Evolutionary conservation across 1,140 invertebrate species (phyloP).

Genomic region (Cheumatopsyche charites): DNA sequence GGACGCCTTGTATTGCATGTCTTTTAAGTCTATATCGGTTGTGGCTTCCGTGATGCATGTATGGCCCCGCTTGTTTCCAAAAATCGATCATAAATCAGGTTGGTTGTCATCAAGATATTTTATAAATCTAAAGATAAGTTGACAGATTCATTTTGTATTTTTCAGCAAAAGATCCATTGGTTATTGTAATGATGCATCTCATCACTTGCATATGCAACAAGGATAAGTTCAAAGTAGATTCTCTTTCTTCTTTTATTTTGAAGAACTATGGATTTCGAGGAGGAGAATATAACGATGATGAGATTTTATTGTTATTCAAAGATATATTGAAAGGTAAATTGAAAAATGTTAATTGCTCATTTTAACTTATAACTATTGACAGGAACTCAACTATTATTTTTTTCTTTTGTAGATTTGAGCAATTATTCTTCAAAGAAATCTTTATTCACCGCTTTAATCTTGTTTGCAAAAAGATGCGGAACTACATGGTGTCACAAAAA

Average conservation of each 20-base stretch:
- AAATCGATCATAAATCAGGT: conserved; percentile 55
- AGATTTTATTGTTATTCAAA: conserved; percentile 51
- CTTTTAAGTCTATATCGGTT: conserved; percentile 54
- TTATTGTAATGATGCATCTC: conserved; percentile 56
- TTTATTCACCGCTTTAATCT: conserved; percentile 52
- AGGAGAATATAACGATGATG: conserved; percentile 56
- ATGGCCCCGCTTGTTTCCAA: conserved; percentile 56
- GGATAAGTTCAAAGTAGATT: conserved; percentile 48
- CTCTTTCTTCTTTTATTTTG: conserved; percentile 53
- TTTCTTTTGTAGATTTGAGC: conserved; percentile 52
- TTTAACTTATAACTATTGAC: too few relatives aligned
- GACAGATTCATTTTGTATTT: conserved; percentile 5
- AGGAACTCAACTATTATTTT: conserved; percentile 20
- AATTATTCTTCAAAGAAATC: conserved; percentile 53
- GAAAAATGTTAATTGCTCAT: too few relatives aligned
- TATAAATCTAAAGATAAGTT: too few relatives aligned
- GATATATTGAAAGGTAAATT: neutral
- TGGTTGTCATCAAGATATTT: too few relatives aligned
- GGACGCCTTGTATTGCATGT: conserved; percentile 59
- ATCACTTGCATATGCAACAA: conserved; percentile 54
- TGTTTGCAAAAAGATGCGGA: conserved; percentile 56
- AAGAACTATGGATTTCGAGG: conserved; percentile 55
- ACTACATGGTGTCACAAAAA: conserved; percentile 56
- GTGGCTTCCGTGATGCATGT: conserved; percentile 56
- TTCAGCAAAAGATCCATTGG: conserved; percentile 57